These are phyloP conservation scores for Hoplias malabaricus DNA, from an alignment of 2,113 vertebrate species.

Conservation along the genomic window DNA sequence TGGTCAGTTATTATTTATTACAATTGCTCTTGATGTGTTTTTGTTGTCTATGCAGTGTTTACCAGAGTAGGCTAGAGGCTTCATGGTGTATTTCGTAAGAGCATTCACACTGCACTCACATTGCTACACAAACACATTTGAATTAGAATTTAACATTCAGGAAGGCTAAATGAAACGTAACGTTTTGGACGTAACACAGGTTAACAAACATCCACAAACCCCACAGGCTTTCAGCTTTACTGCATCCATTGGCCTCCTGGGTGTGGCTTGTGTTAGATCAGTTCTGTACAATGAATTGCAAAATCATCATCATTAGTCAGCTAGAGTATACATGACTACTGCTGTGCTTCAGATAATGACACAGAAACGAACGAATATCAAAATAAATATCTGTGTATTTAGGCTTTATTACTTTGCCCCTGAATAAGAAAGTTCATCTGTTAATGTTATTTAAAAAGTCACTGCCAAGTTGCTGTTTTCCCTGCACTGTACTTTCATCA, in stretches of 20 bases:
- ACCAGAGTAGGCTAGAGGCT: too few species aligned
- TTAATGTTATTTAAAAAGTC: not conserved
- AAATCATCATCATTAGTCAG: not conserved
- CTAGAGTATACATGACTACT: not conserved
- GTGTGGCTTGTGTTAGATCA: conserved; percentile 7
- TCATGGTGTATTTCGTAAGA: too few species aligned
- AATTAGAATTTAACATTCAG: not conserved
- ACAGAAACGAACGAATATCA: not conserved
- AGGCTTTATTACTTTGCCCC: not conserved
- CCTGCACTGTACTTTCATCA: not conserved
- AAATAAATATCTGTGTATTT: not conserved
- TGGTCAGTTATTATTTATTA: too few species aligned
- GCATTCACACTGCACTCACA: too few species aligned
- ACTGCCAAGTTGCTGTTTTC: not conserved
- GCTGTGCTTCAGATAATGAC: not conserved
- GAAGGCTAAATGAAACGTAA: not conserved
- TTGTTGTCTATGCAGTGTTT: too few species aligned
- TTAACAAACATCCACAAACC: not conserved
- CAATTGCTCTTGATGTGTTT: too few species aligned
- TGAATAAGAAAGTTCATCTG: conserved; percentile 13
- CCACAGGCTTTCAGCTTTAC: not conserved
- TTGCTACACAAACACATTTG: too few species aligned
- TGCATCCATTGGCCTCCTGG: conserved; percentile 7
- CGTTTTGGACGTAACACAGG: not conserved
- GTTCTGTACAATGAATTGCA: not conserved